phyloP scores from a whole-genome alignment of 2,888 invertebrate genomes.

The Noctua janthina region DNA sequence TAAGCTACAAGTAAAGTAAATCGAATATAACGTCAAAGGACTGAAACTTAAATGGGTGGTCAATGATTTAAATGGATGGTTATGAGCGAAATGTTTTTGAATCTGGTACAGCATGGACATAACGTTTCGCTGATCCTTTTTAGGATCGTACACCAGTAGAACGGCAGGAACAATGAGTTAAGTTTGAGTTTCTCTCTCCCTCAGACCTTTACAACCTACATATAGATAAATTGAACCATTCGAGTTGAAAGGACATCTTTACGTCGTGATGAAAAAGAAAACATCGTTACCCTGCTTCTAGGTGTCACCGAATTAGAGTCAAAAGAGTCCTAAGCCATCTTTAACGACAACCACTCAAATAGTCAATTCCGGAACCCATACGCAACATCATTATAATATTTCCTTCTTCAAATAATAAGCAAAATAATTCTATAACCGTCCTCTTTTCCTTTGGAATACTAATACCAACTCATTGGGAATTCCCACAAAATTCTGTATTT shows the following conservation, averaged over 20 bases:
- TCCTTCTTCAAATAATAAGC: constrained; percentile 30
- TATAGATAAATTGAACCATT: not conserved
- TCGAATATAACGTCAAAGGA: constrained; percentile 44
- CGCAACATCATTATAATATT: constrained; percentile 23
- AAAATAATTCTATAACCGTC: constrained; percentile 47
- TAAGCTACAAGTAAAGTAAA: constrained; percentile 45
- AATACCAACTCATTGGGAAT: constrained; percentile 61
- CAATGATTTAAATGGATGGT: constrained; percentile 10
- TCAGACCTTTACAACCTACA: not conserved
- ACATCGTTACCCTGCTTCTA: not conserved
- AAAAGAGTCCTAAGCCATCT: not conserved
- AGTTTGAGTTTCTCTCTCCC: not conserved
- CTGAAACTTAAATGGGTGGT: constrained; percentile 2
- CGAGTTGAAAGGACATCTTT: not conserved
- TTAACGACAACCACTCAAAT: not conserved
- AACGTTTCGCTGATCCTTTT: not conserved
- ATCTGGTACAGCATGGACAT: not conserved
- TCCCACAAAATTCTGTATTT: constrained; percentile 64
- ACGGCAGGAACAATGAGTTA: not conserved
- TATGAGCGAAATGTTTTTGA: not conserved
- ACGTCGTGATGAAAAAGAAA: not conserved
- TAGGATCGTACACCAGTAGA: not conserved
- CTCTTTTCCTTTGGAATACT: constrained; percentile 47
- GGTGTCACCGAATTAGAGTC: not conserved
- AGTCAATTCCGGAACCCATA: not conserved